Conservation (phyloP, 2,113 vertebrate species). For the Sisor rabdophorus region DNA sequence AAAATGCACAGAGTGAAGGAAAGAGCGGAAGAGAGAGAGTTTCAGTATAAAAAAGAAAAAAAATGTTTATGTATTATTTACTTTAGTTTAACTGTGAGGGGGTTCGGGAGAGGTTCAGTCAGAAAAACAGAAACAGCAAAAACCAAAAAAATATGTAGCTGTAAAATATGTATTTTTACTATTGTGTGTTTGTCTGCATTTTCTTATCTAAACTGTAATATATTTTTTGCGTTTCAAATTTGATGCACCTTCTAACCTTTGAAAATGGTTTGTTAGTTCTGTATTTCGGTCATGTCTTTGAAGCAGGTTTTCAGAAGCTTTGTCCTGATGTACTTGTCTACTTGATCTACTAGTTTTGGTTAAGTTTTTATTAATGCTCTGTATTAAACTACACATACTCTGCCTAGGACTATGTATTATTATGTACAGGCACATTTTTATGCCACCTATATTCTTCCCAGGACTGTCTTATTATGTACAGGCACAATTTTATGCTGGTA, state of each 20-base stretch:
- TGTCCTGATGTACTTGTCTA: neutral
- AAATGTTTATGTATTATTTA: too few relatives aligned
- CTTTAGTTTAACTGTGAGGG: neutral
- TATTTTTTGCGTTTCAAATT: neutral
- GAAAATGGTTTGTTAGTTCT: neutral
- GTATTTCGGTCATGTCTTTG: neutral
- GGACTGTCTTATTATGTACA: neutral
- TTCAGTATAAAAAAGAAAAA: neutral
- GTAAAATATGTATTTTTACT: too few relatives aligned
- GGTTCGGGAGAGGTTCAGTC: neutral
- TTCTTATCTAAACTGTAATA: too few relatives aligned
- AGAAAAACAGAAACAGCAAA: neutral
- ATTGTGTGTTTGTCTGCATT: neutral
- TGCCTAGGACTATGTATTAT: neutral
- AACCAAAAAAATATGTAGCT: too few relatives aligned
- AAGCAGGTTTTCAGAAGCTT: neutral
- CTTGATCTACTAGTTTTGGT: neutral
- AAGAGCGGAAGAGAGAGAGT: conserved; percentile 30
- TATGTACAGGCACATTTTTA: too few relatives aligned
- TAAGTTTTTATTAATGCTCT: neutral
- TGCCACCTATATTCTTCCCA: neutral
- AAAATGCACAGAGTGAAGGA: neutral
- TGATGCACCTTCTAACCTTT: neutral
- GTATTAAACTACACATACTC: neutral
- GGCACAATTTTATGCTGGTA: neutral